Evolutionary conservation across 2,113 vertebrate species (phyloP).

Genomic region (Esox niger): DNA sequence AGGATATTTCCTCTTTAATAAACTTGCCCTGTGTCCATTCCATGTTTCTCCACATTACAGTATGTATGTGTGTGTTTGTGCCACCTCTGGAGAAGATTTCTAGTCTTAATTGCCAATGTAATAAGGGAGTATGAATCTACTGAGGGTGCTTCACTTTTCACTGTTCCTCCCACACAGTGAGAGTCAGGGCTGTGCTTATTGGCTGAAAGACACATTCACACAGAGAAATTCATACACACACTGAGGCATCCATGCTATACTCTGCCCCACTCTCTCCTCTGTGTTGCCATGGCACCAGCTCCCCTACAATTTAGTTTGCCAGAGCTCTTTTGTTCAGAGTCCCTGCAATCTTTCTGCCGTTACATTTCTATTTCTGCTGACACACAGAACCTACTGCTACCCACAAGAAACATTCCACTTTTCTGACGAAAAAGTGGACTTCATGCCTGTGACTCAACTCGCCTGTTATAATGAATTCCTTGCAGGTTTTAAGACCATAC

Average conservation of each 20-base stretch:
- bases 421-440: conserved; percentile 11
- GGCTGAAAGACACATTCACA: background rate
- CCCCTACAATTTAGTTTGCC: conserved; percentile 59
- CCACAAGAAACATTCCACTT: conserved; percentile 13
- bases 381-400: background rate
- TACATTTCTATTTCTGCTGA: conserved; percentile 4
- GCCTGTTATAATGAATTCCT: background rate
- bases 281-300: conserved; percentile 55
- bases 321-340: conserved; percentile 43
- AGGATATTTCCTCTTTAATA: too few relatives aligned
- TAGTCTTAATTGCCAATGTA: conserved; percentile 55
- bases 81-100: conserved; percentile 22
- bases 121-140: conserved; percentile 51
- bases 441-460: background rate
- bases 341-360: conserved; percentile 3
- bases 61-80: conserved; percentile 27
- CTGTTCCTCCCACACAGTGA: background rate
- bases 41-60: too few relatives aligned
- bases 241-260: conserved; percentile 30
- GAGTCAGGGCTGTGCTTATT: conserved; percentile 1
- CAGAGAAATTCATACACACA: conserved; percentile 38
- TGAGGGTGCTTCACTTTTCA: conserved; percentile 18
- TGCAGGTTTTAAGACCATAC: background rate
- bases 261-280: conserved; percentile 22
- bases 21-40: too few relatives aligned